Percentiles rank a stretch among this genome's conserved stretches.
Evolutionary conservation across 1,140 invertebrate species (phyloP).

Genomic region (Lysiphlebus fabarum): DNA sequence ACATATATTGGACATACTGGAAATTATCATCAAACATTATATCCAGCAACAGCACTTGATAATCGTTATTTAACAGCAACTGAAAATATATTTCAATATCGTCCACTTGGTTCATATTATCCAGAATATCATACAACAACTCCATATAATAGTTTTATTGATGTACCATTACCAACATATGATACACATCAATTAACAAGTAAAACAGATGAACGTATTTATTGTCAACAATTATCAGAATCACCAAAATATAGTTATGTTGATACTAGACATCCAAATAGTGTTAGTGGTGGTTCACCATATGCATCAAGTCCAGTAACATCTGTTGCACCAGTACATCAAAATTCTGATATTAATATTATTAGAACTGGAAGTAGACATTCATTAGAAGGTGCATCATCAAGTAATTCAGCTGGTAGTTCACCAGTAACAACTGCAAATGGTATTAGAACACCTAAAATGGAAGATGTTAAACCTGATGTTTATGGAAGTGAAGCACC

Average conservation of each 20-base stretch:
- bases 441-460: conserved; percentile 62
- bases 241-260: conserved; percentile 52
- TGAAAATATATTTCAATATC: conserved; percentile 84
- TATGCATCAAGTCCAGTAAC: conserved; percentile 49
- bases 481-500: conserved; percentile 58
- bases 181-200: conserved; percentile 55
- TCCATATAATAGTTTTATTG: conserved; percentile 58
- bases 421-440: conserved; percentile 55
- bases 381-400: conserved; percentile 54
- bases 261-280: conserved; percentile 53
- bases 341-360: conserved; percentile 39
- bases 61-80: conserved; percentile 69
- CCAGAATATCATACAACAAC: conserved; percentile 69
- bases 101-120: conserved; percentile 73
- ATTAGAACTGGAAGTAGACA: conserved; percentile 56
- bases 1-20: conserved; percentile 71
- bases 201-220: conserved; percentile 62
- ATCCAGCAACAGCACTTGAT: conserved; percentile 69
- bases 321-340: conserved; percentile 40
- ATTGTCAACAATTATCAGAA: conserved; percentile 59
- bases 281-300: conserved; percentile 50
- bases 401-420: conserved; percentile 58
- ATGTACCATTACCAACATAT: conserved; percentile 57
- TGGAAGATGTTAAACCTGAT: conserved; percentile 63
- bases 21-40: conserved; percentile 69